Evolutionary conservation across 2,113 vertebrate genomes (phyloP).

Genomic region (Corvus hawaiiensis): DNA sequence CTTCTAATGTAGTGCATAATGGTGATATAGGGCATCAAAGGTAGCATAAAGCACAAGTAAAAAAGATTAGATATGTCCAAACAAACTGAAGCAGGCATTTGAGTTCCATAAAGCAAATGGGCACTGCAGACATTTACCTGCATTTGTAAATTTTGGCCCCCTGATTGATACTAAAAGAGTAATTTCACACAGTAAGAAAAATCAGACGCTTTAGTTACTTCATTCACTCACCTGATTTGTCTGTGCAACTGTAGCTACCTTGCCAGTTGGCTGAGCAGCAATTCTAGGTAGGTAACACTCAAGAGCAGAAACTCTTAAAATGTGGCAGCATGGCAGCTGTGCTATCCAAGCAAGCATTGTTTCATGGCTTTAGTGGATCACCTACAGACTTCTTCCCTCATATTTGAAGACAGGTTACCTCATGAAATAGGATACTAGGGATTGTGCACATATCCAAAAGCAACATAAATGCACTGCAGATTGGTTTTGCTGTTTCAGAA

Average conservation of each 20-base stretch:
- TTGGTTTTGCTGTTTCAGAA: conserved; percentile 3
- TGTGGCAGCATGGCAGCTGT: neutral
- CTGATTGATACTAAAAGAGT: neutral
- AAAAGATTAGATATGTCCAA: neutral
- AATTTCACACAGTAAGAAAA: neutral
- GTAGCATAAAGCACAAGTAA: neutral
- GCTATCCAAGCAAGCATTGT: neutral
- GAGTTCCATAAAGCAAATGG: neutral
- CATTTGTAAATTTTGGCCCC: neutral
- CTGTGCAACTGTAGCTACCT: neutral
- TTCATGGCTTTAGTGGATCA: neutral
- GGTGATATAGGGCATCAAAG: neutral
- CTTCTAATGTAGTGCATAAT: neutral
- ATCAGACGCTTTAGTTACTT: neutral
- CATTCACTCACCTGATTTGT: neutral
- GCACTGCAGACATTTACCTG: neutral
- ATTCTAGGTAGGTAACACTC: neutral
- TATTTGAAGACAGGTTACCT: neutral
- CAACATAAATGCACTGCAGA: neutral
- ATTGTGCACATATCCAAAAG: neutral
- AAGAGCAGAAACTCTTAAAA: neutral
- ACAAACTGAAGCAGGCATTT: neutral
- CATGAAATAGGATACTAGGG: neutral
- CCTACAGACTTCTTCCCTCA: neutral
- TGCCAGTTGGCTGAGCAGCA: neutral